Conservation (phyloP, 1,140 invertebrate genomes). For the Drosophila orena region DNA sequence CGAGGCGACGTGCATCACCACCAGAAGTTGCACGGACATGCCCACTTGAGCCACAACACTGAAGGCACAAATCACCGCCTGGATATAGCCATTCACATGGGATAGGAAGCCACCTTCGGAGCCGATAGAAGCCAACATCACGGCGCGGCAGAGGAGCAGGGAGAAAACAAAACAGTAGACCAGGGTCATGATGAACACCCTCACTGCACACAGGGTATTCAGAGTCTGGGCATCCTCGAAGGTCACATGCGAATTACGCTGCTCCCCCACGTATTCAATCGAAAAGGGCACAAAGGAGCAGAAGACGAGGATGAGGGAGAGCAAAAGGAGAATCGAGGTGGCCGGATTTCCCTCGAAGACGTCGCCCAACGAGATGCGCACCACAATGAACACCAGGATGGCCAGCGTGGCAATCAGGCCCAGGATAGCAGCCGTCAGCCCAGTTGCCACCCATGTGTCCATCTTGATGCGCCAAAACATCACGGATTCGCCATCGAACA, state of each 20-base stretch:
- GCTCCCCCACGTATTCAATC: slow-evolving; percentile 84
- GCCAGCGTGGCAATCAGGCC: slow-evolving; percentile 85
- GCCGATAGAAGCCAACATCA: slow-evolving; percentile 87
- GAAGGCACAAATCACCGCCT: slow-evolving; percentile 86
- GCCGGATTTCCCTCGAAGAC: slow-evolving; percentile 86
- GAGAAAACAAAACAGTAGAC: slow-evolving; percentile 87
- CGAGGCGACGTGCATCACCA: slow-evolving; percentile 81
- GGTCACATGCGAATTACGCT: slow-evolving; percentile 78
- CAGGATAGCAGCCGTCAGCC: slow-evolving; percentile 85
- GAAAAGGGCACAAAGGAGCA: slow-evolving; percentile 87
- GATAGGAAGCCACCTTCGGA: slow-evolving; percentile 87
- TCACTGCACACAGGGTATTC: slow-evolving; percentile 77
- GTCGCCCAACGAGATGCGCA: slow-evolving; percentile 84
- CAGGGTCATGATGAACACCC: slow-evolving; percentile 85
- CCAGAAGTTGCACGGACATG: slow-evolving; percentile 85
- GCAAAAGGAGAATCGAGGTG: slow-evolving; percentile 84
- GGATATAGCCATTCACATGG: slow-evolving; percentile 87
- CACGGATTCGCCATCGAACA: slow-evolving; percentile 79
- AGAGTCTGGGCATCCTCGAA: slow-evolving; percentile 76
- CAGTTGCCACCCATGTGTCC: slow-evolving; percentile 86
- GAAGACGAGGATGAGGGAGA: slow-evolving; percentile 86
- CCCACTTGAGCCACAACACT: slow-evolving; percentile 86
- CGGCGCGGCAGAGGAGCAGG: slow-evolving; percentile 86
- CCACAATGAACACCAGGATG: slow-evolving; percentile 85
- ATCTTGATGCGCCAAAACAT: slow-evolving; percentile 85